These are phyloP conservation scores for Anseranas semipalmata DNA, from an alignment of 2,113 vertebrate genomes.

Conservation along the genomic window DNA sequence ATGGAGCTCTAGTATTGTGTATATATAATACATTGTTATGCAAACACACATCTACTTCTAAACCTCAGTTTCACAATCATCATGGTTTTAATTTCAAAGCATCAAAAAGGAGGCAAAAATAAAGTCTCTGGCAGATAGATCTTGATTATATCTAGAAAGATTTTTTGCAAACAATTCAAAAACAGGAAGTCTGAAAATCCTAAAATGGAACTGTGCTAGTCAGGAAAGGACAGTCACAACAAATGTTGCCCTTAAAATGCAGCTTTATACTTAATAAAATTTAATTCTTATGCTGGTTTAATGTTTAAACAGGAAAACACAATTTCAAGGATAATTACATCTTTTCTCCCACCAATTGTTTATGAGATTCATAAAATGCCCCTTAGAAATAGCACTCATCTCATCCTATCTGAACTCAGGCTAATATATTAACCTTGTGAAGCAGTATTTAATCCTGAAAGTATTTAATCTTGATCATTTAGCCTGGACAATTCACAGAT, in stretches of 20 bases:
- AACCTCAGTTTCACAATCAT: not conserved
- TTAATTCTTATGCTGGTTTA: not conserved
- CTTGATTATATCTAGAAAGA: not conserved
- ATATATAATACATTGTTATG: not conserved
- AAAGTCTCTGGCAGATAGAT: not conserved
- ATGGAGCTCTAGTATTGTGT: not conserved
- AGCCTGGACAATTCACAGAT: not conserved
- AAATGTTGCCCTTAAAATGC: not conserved
- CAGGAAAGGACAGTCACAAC: not conserved
- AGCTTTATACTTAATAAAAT: not conserved
- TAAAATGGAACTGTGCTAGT: not conserved
- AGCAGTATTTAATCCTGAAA: not conserved
- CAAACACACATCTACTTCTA: conserved; percentile 14
- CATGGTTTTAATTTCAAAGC: not conserved
- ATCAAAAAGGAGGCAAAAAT: not conserved
- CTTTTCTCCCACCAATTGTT: not conserved
- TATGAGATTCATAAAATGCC: not conserved
- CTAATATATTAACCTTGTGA: not conserved
- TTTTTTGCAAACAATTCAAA: not conserved
- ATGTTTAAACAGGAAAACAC: not conserved
- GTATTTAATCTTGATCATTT: not conserved
- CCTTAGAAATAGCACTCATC: not conserved
- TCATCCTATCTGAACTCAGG: not conserved
- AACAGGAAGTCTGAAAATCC: not conserved
- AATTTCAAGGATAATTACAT: not conserved